phyloP scores from a whole-genome alignment of 2,888 invertebrate genomes.

The Lucinisca nassula region DNA sequence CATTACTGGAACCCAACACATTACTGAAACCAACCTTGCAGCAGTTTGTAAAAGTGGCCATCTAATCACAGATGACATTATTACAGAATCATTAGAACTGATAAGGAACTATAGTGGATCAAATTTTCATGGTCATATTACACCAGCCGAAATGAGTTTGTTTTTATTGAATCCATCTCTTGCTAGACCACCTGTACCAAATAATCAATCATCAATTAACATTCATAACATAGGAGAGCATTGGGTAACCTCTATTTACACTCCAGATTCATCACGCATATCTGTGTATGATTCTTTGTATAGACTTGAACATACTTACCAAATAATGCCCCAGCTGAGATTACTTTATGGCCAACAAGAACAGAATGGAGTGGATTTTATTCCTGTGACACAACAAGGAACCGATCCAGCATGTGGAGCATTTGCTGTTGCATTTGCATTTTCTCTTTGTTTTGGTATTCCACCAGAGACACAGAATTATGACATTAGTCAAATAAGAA shows the following conservation, averaged over 20 bases:
- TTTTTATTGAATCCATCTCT: background rate
- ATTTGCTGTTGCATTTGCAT: conserved; percentile 23
- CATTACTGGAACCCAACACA: no score
- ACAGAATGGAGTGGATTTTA: background rate
- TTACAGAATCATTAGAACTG: background rate
- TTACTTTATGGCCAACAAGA: background rate
- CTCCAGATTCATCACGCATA: background rate
- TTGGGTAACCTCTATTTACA: background rate
- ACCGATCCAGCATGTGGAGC: conserved; percentile 22
- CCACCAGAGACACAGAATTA: background rate
- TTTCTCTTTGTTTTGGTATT: background rate
- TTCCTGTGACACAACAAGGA: conserved; percentile 15
- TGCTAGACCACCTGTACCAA: background rate
- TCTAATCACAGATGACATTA: background rate
- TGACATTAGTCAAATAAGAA: background rate
- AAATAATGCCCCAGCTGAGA: background rate
- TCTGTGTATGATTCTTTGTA: conserved; percentile 2
- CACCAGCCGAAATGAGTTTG: background rate
- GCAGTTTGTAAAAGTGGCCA: background rate
- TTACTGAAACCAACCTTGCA: no score
- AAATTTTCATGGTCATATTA: background rate
- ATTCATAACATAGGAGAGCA: background rate
- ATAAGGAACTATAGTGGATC: background rate
- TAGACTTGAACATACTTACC: background rate
- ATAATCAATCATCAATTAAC: no score